Evolutionary conservation across 2,797 vertebrate species (phyloP).

Genomic region (Acanthis flammea): DNA sequence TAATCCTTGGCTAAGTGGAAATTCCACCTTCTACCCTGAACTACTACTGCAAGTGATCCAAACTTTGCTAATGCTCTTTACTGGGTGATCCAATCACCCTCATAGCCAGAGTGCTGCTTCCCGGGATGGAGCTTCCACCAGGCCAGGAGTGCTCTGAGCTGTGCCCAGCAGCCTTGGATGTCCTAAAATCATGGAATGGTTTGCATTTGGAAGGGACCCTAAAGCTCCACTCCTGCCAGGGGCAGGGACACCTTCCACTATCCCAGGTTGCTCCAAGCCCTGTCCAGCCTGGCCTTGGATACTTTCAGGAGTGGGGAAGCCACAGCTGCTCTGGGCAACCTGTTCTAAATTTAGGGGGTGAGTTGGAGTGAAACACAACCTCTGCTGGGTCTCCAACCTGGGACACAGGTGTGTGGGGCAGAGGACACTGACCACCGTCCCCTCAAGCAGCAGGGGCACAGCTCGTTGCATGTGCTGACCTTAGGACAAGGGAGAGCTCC

Average conservation of each 20-base stretch:
- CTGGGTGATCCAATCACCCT: neutral
- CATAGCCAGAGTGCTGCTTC: rapidly evolving
- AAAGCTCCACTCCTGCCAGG: neutral
- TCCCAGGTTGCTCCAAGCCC: neutral
- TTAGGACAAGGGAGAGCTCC: neutral
- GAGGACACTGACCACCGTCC: neutral
- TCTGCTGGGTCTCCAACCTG: neutral
- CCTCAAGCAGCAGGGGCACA: neutral
- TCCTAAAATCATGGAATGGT: neutral
- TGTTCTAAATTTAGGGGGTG: neutral
- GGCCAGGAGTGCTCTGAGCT: neutral
- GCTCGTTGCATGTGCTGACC: rapidly evolving
- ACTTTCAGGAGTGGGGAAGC: neutral
- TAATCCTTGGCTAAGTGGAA: slow-evolving; percentile 22
- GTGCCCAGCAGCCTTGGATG: neutral
- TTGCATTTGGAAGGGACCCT: neutral
- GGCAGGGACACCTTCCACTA: neutral
- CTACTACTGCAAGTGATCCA: neutral
- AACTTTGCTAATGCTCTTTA: neutral
- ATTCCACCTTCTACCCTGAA: neutral
- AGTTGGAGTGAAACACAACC: neutral
- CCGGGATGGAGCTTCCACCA: neutral
- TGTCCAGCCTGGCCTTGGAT: rapidly evolving
- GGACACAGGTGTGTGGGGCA: rapidly evolving
- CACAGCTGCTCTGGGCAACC: neutral